A percentile compares a stretch with the other conserved stretches of the same genome.
phyloP scores from a whole-genome alignment of 2,797 vertebrate species.

The Manis javanica region DNA sequence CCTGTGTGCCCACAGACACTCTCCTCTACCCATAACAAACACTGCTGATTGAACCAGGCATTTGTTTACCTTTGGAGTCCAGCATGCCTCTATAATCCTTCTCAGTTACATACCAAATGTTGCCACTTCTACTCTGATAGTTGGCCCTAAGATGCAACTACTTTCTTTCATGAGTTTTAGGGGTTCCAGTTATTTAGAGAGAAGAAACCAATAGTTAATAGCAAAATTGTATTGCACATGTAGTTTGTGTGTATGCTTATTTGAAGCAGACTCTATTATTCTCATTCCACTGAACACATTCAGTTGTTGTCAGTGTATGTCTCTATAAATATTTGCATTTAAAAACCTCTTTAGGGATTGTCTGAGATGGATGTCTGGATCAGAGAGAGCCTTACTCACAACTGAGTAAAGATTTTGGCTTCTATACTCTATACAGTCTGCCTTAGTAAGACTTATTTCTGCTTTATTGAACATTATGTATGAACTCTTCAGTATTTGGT shows the following conservation, averaged over 20 bases:
- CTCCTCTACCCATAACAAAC: rapidly evolving
- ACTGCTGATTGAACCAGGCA: rapidly evolving
- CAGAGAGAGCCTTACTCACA: neutral
- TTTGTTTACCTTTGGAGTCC: neutral
- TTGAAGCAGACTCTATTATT: neutral
- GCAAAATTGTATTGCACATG: neutral
- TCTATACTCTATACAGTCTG: neutral
- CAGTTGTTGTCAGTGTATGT: neutral
- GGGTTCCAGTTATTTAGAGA: neutral
- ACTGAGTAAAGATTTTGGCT: neutral
- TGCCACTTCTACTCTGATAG: neutral
- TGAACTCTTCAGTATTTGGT: neutral
- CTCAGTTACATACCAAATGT: neutral
- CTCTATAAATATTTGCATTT: neutral
- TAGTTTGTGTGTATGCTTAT: neutral
- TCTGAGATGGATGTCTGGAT: neutral
- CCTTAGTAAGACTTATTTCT: neutral
- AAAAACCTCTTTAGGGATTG: neutral
- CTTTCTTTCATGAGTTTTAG: neutral
- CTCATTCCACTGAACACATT: neutral
- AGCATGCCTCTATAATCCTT: neutral
- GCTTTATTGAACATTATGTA: neutral
- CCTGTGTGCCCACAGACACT: rapidly evolving
- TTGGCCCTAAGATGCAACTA: neutral
- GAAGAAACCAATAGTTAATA: neutral